Evolutionary conservation across 2,888 invertebrate species (phyloP).

Genomic region (Coenonympha glycerion): DNA sequence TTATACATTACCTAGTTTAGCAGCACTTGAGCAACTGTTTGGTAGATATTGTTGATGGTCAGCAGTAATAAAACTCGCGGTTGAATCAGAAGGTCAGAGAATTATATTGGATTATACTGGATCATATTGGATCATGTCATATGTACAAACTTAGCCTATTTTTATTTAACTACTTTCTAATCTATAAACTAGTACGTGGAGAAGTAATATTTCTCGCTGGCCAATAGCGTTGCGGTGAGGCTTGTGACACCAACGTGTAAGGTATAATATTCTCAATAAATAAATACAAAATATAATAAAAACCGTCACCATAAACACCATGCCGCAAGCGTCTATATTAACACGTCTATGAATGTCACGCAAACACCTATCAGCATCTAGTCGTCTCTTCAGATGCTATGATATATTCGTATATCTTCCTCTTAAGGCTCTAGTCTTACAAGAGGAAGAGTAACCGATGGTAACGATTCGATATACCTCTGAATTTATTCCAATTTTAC

Average conservation of each 20-base stretch:
- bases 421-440: slow-evolving; percentile 9
- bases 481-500: not conserved
- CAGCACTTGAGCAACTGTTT: no score
- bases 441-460: slow-evolving; percentile 5
- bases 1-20: no score
- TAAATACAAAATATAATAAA: slow-evolving; percentile 7
- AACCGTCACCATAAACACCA: slow-evolving; percentile 67
- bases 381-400: not conserved
- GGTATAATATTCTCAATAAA: slow-evolving; percentile 4
- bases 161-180: no score
- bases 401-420: not conserved
- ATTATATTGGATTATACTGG: no score
- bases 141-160: no score
- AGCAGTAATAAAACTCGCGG: no score
- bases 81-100: no score
- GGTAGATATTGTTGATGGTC: no score
- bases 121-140: no score
- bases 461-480: slow-evolving; percentile 18
- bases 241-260: not conserved
- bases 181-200: no score
- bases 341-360: slow-evolving; percentile 27
- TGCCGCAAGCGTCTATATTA: slow-evolving; percentile 56
- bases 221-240: no score
- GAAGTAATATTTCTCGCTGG: no score
- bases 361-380: slow-evolving; percentile 15